Evolutionary conservation across 2,888 invertebrate genomes (phyloP).

Genomic region (Drosophila anomalipes): DNA sequence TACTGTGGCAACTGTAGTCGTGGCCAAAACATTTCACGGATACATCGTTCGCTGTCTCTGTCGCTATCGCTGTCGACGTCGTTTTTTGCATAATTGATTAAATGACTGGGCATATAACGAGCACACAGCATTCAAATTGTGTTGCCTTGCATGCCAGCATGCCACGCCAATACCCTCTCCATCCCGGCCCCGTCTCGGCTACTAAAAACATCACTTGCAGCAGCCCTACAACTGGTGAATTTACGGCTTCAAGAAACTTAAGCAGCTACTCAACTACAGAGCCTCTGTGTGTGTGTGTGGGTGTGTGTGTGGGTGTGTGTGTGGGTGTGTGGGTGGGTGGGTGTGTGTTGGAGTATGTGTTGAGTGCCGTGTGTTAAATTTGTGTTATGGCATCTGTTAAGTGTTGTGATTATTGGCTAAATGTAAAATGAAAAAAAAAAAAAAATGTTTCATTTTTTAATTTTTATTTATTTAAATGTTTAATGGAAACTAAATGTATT

Average conservation of each 20-base stretch:
- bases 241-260: constrained; percentile 57
- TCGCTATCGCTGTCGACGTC: constrained; percentile 65
- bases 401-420: constrained; percentile 74
- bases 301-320: constrained; percentile 22
- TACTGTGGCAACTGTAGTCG: constrained; percentile 46
- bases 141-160: constrained; percentile 22
- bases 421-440: constrained; percentile 59
- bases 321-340: neutral
- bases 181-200: too few relatives aligned
- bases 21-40: constrained; percentile 76
- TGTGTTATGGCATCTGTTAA: constrained; percentile 67
- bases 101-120: constrained; percentile 81
- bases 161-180: neutral
- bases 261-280: constrained; percentile 6
- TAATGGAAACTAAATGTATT: neutral
- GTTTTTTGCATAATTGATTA: constrained; percentile 84
- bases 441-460: too few relatives aligned
- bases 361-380: constrained; percentile 38
- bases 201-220: neutral
- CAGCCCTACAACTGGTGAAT: constrained; percentile 62
- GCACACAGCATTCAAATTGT: constrained; percentile 60
- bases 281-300: constrained; percentile 6
- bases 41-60: constrained; percentile 63
- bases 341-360: constrained; percentile 20
- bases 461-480: neutral